Conservation (phyloP, 2,888 invertebrate species). For the Diarsia mendica region DNA sequence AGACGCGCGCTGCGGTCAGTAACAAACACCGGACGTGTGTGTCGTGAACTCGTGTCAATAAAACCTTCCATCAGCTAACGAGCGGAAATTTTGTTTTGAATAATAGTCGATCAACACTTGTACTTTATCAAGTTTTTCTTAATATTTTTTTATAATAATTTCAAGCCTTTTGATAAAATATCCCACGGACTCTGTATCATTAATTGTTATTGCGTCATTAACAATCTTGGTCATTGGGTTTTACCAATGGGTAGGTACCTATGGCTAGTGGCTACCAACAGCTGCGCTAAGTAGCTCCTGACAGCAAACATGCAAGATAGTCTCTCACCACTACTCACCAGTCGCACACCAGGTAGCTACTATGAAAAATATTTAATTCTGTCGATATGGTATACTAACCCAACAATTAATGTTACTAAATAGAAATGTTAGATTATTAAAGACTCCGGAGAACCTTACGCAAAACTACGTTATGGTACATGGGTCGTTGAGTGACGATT, state of each 20-base stretch:
- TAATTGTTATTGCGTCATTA: background rate
- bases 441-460: background rate
- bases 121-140: background rate
- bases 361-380: background rate
- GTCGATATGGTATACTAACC: no score
- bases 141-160: slow-evolving; percentile 1
- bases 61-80: background rate
- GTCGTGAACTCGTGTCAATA: background rate
- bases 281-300: no score
- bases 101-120: background rate
- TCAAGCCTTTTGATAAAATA: background rate
- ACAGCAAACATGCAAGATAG: background rate
- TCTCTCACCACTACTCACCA: background rate
- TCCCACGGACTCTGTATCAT: background rate
- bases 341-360: background rate
- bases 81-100: slow-evolving; percentile 1
- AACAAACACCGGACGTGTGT: background rate
- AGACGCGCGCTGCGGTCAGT: background rate
- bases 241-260: background rate
- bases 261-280: background rate
- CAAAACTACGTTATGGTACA: background rate
- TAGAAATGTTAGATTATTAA: background rate
- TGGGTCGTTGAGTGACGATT: background rate
- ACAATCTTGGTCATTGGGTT: background rate
- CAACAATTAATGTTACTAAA: background rate